These are phyloP conservation scores for Mastacembelus armatus DNA, from an alignment of 2,797 vertebrate species.

Conservation along the genomic window DNA sequence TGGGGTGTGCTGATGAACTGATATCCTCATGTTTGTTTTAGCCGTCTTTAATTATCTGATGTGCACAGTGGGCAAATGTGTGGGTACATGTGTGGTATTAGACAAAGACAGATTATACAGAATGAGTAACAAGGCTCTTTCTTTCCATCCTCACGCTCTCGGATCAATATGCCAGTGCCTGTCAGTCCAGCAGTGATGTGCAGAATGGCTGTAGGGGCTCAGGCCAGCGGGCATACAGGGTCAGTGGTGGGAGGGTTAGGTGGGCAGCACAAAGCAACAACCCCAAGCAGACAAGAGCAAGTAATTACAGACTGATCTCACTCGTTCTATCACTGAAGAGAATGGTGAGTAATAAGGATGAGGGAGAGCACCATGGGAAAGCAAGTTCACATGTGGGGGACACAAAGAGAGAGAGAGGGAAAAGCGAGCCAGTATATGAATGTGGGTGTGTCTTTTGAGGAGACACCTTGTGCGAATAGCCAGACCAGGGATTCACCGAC, in stretches of 20 bases:
- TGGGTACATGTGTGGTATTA: conserved; percentile 24
- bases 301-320: conserved; percentile 74
- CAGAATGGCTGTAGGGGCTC: conserved; percentile 65
- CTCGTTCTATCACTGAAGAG: conserved; percentile 48
- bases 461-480: conserved; percentile 44
- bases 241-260: conserved; percentile 19
- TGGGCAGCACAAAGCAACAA: conserved; percentile 58
- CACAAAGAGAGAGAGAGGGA: conserved; percentile 55
- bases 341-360: conserved; percentile 60
- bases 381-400: conserved; percentile 47
- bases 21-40: conserved; percentile 79
- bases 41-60: conserved; percentile 80
- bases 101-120: background rate
- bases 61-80: conserved; percentile 45
- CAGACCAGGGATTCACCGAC: conserved; percentile 67
- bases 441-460: conserved; percentile 13
- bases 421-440: background rate
- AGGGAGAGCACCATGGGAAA: conserved; percentile 51
- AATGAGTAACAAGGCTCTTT: conserved; percentile 27
- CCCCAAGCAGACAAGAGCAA: conserved; percentile 74
- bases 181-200: conserved; percentile 62
- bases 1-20: conserved; percentile 68
- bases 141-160: conserved; percentile 34
- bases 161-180: conserved; percentile 55
- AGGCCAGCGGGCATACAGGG: conserved; percentile 54